Base-by-base conservation (phyloP, 2,113 vertebrate genomes). In the Poeciliopsis retropinna region DNA sequence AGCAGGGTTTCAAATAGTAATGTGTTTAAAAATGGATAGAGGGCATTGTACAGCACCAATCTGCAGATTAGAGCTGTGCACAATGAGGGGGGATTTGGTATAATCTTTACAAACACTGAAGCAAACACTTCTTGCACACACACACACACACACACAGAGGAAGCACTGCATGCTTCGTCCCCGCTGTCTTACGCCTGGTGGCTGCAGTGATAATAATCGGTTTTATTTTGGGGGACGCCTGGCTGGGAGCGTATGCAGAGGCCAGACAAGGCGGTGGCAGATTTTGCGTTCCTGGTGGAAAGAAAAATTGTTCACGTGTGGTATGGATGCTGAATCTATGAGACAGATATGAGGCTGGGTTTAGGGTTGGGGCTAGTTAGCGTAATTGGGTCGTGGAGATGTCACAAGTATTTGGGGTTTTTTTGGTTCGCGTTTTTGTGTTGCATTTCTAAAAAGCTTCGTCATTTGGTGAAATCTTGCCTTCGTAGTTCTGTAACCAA, bases 261-360 rank as follows among this genome's bases (percentile, higher is more conserved):
- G 67, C 76, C 85, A 90, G 85, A 88, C 87, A 90, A 90, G 85
- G 84, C 79, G 32, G 79, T 92, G 92, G 91, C 92, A 90, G 91
- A 86, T 89, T 81, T 83, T 90, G 87, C 87, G 83, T 88, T 91
- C 78, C 84, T 89, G 82, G 80, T 85, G 73, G 34, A 37, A 37
- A 37, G 34, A 37, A 37, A 68, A 31, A 76, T 67, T 83, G 79
- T 82, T 81, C 78, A 81, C 81, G 81, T 93, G 85, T 90, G 87
- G 88, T 89, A 87, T 88, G 80, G 91, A 94, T 75, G 83, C 85
- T 90, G 73, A 94, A 68, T 76, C 81, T 85, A 82, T 71, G 78
- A 90, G 91, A 93, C 91, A 91, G 81, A 80, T 81, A 62, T 87
- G 88, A 60, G 79, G 87, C 75, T 81, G 82, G 85, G 78, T 83